Percentiles rank a stretch among this genome's conserved stretches.
Evolutionary conservation across 2,113 vertebrate genomes (phyloP).

Genomic region (Cheilinus undulatus): DNA sequence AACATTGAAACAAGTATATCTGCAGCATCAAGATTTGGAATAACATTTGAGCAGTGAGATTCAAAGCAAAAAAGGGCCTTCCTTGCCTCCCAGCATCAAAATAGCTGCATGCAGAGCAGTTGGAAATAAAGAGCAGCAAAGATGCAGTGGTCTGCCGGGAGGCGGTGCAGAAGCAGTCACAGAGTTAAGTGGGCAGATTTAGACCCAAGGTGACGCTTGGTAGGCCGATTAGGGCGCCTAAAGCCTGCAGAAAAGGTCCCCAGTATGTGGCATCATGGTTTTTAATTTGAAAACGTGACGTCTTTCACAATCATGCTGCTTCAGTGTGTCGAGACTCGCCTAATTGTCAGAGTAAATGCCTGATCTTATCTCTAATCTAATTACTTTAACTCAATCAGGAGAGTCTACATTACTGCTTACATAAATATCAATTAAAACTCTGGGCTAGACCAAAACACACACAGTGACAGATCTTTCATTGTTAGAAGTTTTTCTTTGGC

Average conservation of each 20-base stretch:
- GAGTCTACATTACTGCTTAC: conserved; percentile 28
- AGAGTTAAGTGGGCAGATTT: conserved; percentile 37
- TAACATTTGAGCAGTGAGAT: conserved; percentile 9
- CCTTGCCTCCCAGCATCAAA: conserved; percentile 10
- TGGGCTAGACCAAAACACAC: conserved; percentile 24
- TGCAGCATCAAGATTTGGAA: conserved; percentile 9
- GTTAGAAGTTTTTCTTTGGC: conserved; percentile 18
- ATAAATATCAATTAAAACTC: conserved; percentile 34
- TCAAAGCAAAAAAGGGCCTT: conserved; percentile 2
- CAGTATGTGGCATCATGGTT: conserved; percentile 3
- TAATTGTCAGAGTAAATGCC: conserved; percentile 31
- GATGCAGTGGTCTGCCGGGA: conserved; percentile 37
- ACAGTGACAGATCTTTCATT: conserved; percentile 34
- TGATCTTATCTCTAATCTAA: conserved; percentile 37
- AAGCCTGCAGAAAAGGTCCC: conserved; percentile 1
- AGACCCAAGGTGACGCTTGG: conserved; percentile 33
- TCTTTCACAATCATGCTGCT: conserved; percentile 14
- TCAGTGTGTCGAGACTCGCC: conserved; percentile 12
- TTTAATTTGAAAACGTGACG: conserved; percentile 41
- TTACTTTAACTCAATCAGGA: conserved; percentile 53
- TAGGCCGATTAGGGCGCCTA: conserved; percentile 37
- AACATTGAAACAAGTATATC: background rate
- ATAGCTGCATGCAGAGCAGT: conserved; percentile 30
- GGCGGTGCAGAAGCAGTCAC: conserved; percentile 14
- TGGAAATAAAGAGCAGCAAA: conserved; percentile 34